phyloP scores from a whole-genome alignment of 2,113 vertebrate genomes.

The Pleuronectes platessa region DNA sequence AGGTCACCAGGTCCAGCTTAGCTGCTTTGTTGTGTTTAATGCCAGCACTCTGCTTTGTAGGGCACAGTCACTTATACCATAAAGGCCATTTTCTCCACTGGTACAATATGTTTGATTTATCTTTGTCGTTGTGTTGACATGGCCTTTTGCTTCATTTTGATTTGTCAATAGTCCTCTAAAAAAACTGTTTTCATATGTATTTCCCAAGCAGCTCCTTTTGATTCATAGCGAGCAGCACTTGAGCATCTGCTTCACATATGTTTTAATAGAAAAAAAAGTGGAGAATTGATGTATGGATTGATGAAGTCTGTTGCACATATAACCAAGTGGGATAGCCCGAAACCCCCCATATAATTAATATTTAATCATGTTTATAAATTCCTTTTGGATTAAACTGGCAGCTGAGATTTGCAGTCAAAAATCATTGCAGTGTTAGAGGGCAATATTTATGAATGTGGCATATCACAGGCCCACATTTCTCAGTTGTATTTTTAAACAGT shows the following conservation, averaged over 20 bases:
- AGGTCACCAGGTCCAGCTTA: conserved; percentile 6
- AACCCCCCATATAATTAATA: not conserved
- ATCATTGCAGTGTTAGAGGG: conserved; percentile 3
- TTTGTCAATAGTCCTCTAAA: not conserved
- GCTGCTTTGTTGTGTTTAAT: too few relatives aligned
- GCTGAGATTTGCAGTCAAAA: not conserved
- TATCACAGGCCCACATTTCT: not conserved
- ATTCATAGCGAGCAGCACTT: not conserved
- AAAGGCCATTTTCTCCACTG: conserved; percentile 2
- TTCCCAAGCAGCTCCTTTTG: not conserved
- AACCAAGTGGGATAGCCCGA: too few relatives aligned
- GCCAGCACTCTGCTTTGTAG: not conserved
- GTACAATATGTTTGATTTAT: not conserved
- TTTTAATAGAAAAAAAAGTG: conserved; percentile 22
- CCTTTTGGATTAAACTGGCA: not conserved
- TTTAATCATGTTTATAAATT: conserved; percentile 9
- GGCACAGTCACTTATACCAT: not conserved
- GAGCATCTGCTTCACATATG: conserved; percentile 36
- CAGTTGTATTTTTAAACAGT: not conserved
- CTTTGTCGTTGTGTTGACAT: not conserved
- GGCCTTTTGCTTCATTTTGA: not conserved
- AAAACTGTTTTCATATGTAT: not conserved
- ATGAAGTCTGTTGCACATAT: not conserved
- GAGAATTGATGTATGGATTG: conserved; percentile 5
- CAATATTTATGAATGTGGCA: too few relatives aligned